Conservation (phyloP, 2,797 vertebrate genomes). For the Hyperoplus lanceolatus region DNA sequence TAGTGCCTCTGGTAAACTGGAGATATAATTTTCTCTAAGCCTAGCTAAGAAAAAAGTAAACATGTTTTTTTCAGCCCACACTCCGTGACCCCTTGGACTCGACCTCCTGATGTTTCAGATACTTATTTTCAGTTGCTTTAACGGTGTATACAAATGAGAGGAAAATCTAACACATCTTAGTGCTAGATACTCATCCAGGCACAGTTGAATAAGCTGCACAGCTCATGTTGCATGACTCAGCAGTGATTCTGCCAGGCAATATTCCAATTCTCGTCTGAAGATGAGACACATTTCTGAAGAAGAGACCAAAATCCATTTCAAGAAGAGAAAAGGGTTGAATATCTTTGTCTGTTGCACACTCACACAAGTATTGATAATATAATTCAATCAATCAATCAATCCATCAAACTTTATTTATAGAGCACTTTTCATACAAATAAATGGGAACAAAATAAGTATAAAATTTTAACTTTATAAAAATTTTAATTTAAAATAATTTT, state of each 20-base stretch:
- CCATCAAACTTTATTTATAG: too few species aligned
- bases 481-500: too few species aligned
- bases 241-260: constrained; percentile 76
- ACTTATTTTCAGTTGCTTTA: constrained; percentile 54
- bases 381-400: too few species aligned
- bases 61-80: constrained; percentile 67
- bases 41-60: constrained; percentile 66
- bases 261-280: constrained; percentile 70
- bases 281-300: constrained; percentile 65
- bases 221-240: constrained; percentile 82
- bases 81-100: constrained; percentile 53
- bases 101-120: constrained; percentile 67
- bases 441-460: too few species aligned
- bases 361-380: constrained; percentile 33
- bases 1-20: constrained; percentile 69
- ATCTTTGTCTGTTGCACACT: constrained; percentile 32
- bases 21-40: constrained; percentile 49
- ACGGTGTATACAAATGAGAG: constrained; percentile 77
- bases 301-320: constrained; percentile 34
- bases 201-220: constrained; percentile 75
- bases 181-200: constrained; percentile 58
- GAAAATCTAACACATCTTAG: constrained; percentile 68
- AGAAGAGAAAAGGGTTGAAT: constrained; percentile 27
- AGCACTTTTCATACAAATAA: too few species aligned
- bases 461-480: too few species aligned